phyloP scores from a whole-genome alignment of 2,888 invertebrate species.

The Scaptodrosophila latifasciaeformis region DNA sequence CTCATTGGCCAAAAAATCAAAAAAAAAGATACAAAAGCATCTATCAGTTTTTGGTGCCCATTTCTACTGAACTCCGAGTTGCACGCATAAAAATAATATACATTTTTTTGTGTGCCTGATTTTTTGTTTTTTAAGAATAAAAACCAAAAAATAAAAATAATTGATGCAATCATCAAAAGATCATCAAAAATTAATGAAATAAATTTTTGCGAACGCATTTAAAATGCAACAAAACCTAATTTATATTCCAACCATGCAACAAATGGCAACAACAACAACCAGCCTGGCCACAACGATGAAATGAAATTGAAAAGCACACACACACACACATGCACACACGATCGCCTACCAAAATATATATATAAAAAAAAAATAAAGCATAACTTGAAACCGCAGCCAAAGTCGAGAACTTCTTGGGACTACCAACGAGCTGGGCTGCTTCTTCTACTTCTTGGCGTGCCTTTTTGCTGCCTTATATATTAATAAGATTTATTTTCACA shows the following conservation, averaged over 20 bases:
- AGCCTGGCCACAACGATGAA: conserved; percentile 13
- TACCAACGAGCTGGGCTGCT: too few relatives aligned
- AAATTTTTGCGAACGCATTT: conserved; percentile 39
- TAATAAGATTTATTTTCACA: conserved; percentile 39
- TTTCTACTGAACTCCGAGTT: too few relatives aligned
- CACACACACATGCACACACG: too few relatives aligned
- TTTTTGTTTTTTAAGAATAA: too few relatives aligned
- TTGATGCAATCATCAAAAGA: conserved; percentile 41
- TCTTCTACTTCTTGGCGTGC: not conserved
- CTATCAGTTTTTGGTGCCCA: too few relatives aligned
- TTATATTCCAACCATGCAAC: conserved; percentile 45
- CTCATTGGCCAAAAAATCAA: too few relatives aligned
- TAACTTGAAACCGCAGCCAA: too few relatives aligned
- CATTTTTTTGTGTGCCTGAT: too few relatives aligned
- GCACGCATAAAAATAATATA: too few relatives aligned
- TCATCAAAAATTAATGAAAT: conserved; percentile 47
- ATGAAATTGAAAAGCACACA: conserved; percentile 19
- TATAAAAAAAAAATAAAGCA: too few relatives aligned
- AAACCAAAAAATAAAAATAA: conserved; percentile 23
- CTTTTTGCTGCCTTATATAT: conserved; percentile 21
- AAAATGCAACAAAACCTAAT: conserved; percentile 42
- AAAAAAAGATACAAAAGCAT: too few relatives aligned
- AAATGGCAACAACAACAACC: conserved; percentile 18
- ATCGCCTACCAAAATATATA: not conserved
- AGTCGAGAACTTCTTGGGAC: too few relatives aligned